A percentile compares a stretch with the other conserved stretches of the same genome.
Evolutionary conservation across 2,113 vertebrate genomes (phyloP).

Genomic region (Hypanus sabinus): DNA sequence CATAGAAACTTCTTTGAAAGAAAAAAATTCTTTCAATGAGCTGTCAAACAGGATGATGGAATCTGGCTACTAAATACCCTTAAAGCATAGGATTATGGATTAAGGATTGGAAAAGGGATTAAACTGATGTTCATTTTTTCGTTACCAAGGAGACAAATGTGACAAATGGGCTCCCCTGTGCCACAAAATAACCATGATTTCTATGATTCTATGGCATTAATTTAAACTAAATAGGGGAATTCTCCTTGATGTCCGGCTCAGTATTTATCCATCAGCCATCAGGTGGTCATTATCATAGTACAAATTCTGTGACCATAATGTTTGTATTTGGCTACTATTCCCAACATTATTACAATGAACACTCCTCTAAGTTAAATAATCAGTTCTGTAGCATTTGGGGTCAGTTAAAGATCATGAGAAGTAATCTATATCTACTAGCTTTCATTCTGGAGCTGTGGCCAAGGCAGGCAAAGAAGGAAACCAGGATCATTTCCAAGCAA

Average conservation of each 20-base stretch:
- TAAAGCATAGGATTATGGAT: no score
- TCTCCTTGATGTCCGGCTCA: neutral
- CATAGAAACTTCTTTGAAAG: no score
- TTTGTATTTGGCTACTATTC: neutral
- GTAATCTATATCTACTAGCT: neutral
- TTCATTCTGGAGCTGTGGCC: neutral
- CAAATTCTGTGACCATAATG: neutral
- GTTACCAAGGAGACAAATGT: no score
- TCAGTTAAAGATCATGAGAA: neutral
- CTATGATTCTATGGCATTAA: neutral
- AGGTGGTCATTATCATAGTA: neutral
- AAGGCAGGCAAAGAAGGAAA: neutral
- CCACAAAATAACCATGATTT: no score
- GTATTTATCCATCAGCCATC: neutral
- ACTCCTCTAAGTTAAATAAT: neutral
- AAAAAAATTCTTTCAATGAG: no score
- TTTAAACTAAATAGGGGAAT: neutral
- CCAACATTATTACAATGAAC: neutral
- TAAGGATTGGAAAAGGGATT: no score
- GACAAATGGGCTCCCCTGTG: no score
- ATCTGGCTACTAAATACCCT: no score
- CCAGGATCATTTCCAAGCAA: neutral
- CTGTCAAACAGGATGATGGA: no score
- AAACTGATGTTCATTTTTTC: no score
- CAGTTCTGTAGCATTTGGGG: neutral